Percentiles rank a stretch among this genome's conserved stretches.
These are phyloP conservation scores for Euproctis similis DNA, from an alignment of 2,888 invertebrate species.

Conservation along the genomic window DNA sequence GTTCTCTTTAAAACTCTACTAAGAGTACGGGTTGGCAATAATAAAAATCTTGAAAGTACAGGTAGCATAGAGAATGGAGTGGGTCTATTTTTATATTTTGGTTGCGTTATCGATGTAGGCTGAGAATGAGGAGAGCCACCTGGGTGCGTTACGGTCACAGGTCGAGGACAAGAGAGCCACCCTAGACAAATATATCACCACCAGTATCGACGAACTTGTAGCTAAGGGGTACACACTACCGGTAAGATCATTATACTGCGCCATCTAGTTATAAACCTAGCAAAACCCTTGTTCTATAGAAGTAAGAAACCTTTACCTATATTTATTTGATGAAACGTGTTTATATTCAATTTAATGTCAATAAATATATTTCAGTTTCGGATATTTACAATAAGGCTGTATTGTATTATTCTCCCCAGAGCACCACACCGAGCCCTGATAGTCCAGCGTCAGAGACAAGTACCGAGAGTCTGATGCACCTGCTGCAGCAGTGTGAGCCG, in stretches of 20 bases:
- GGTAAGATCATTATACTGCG: no score
- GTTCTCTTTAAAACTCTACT: no score
- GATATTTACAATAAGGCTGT: no score
- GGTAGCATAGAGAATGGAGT: constrained; percentile 31
- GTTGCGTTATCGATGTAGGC: constrained; percentile 71
- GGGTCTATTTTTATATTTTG: constrained; percentile 20
- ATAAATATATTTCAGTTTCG: no score
- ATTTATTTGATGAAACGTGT: no score
- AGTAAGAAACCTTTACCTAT: no score
- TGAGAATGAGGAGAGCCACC: constrained; percentile 79
- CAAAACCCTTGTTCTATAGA: no score
- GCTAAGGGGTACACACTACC: constrained; percentile 68
- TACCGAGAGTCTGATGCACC: constrained; percentile 77
- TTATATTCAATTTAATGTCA: no score
- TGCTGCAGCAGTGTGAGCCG: constrained; percentile 80
- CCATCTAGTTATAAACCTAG: no score
- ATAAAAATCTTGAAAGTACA: not conserved
- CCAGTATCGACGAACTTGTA: constrained; percentile 67
- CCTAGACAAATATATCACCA: constrained; percentile 67
- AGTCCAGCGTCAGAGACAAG: constrained; percentile 78
- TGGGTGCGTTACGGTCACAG: constrained; percentile 72
- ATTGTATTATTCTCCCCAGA: constrained; percentile 44
- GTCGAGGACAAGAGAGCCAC: constrained; percentile 70
- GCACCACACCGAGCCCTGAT: constrained; percentile 72
- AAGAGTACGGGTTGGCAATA: no score